These are phyloP conservation scores for Stenodema calcarata DNA, from an alignment of 2,888 invertebrate genomes.

Conservation along the genomic window DNA sequence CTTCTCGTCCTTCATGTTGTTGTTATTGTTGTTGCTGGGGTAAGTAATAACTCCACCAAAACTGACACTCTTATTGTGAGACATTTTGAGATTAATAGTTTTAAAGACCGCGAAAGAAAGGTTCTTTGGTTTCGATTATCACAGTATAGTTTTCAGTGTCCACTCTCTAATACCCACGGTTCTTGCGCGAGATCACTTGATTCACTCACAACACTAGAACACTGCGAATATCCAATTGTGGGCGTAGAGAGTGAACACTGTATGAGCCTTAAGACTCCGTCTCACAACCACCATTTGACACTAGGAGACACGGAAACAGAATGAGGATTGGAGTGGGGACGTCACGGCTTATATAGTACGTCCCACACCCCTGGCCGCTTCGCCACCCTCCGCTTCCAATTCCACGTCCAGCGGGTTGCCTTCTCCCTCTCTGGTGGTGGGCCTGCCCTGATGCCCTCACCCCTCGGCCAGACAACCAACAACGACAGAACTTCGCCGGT, in stretches of 20 bases:
- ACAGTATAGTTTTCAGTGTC: constrained; percentile 54
- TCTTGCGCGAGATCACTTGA: constrained; percentile 47
- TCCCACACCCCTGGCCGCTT: constrained; percentile 1
- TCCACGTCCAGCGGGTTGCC: background rate
- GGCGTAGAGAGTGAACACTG: constrained; percentile 57
- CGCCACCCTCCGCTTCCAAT: background rate
- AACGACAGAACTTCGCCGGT: background rate
- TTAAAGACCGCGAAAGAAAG: constrained; percentile 40
- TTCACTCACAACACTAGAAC: constrained; percentile 52
- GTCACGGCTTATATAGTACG: constrained; percentile 19
- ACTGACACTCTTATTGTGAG: constrained; percentile 56
- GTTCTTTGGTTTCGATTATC: constrained; percentile 56
- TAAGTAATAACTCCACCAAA: constrained; percentile 57
- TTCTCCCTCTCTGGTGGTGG: background rate
- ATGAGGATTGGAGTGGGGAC: constrained; percentile 25
- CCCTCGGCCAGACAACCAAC: background rate
- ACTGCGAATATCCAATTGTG: constrained; percentile 57
- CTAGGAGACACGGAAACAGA: constrained; percentile 41
- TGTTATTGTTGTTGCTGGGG: constrained; percentile 55
- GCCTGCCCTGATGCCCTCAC: background rate
- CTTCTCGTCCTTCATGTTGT: constrained; percentile 55
- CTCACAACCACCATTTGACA: constrained; percentile 57
- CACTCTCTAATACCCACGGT: constrained; percentile 50
- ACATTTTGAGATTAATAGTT: constrained; percentile 49
- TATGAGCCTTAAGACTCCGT: constrained; percentile 56